Conservation (phyloP, 2,113 vertebrate genomes). For the Ploceus nigricollis region DNA sequence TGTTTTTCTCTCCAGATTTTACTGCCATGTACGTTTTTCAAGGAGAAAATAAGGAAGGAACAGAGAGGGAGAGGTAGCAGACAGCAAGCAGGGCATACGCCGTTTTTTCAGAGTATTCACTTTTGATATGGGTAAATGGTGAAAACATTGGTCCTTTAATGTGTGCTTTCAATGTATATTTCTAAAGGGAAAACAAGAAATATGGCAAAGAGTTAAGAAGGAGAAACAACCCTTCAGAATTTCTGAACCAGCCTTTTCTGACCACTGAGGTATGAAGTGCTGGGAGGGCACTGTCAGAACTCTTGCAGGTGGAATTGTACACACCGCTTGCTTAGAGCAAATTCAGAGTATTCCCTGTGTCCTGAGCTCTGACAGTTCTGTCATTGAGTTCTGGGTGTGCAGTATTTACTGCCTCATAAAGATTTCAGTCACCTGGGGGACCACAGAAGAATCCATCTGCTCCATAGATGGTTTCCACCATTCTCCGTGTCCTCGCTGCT, state of each 20-base stretch:
- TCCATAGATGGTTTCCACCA: slow-evolving; percentile 81
- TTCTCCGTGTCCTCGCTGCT: slow-evolving; percentile 77
- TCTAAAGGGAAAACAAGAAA: neutral
- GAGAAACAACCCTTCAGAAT: neutral
- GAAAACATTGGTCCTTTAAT: neutral
- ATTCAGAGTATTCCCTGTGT: neutral
- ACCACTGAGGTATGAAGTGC: neutral
- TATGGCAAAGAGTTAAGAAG: neutral
- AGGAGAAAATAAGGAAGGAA: neutral
- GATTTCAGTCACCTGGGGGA: slow-evolving; percentile 77
- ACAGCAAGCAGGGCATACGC: fast-evolving
- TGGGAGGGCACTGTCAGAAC: neutral
- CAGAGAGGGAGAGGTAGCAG: neutral
- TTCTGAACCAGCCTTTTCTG: neutral
- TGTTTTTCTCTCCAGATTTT: neutral
- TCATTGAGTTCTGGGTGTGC: neutral
- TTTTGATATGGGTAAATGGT: neutral
- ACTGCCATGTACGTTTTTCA: neutral
- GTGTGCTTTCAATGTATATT: neutral
- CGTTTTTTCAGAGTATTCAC: neutral
- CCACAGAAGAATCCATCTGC: slow-evolving; percentile 89
- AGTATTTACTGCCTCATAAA: neutral
- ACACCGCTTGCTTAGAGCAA: neutral
- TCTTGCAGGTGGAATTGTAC: neutral
- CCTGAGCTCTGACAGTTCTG: neutral